Evolutionary conservation across 2,888 invertebrate genomes (phyloP).

Genomic region (Suillia variegata): DNA sequence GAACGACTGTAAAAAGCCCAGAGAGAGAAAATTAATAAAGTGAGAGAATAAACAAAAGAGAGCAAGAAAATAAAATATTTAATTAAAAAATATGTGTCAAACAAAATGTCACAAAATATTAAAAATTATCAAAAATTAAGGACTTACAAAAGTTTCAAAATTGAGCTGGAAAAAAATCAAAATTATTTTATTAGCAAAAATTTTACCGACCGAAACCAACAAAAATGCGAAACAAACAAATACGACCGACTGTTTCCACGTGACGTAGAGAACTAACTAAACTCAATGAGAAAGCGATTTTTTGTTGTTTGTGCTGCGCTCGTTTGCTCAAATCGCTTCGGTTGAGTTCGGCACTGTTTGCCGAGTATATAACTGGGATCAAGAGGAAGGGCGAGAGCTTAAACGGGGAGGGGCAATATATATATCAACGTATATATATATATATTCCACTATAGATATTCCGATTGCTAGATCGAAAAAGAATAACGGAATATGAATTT

Average conservation of each 20-base stretch:
- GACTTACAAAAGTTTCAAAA: neutral
- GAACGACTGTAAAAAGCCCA: neutral
- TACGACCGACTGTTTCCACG: conserved; percentile 37
- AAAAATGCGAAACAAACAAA: conserved; percentile 10
- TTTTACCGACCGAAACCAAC: neutral
- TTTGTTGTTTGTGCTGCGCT: conserved; percentile 17
- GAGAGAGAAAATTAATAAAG: neutral
- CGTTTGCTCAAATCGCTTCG: conserved; percentile 1
- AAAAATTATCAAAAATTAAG: neutral
- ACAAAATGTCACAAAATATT: neutral
- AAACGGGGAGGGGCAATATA: no score
- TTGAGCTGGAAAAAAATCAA: neutral
- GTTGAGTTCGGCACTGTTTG: neutral
- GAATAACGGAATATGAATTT: no score
- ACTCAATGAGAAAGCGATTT: conserved; percentile 30
- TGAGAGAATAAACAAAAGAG: no score
- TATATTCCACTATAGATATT: no score
- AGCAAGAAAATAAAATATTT: no score
- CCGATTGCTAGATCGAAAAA: no score
- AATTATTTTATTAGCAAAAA: neutral
- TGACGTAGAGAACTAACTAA: conserved; percentile 46
- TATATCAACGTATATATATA: no score
- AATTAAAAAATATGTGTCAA: neutral
- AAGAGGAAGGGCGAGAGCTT: neutral
- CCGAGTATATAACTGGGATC: neutral